Evolutionary conservation across 2,113 vertebrate species (phyloP).

Genomic region (Austrofundulus limnaeus): DNA sequence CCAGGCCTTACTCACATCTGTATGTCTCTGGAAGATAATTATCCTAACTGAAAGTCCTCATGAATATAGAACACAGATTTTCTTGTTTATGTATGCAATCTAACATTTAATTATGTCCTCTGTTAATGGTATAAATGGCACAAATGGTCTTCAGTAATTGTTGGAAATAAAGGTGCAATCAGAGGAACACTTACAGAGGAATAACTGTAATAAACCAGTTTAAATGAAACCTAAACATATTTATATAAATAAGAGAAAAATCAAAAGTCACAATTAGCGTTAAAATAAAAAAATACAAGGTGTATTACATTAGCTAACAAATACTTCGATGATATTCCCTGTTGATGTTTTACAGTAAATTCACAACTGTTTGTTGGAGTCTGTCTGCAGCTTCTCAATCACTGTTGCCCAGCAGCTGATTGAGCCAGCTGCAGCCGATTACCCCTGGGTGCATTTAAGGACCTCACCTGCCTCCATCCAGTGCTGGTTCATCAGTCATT

Average conservation of each 20-base stretch:
- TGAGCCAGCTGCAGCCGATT: too few relatives aligned
- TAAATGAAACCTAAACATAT: background rate
- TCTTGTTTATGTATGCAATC: slow-evolving; percentile 15
- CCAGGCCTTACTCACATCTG: slow-evolving; percentile 31
- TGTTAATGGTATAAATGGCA: background rate
- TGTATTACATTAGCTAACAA: background rate
- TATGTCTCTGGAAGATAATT: slow-evolving; percentile 50
- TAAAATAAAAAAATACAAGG: too few relatives aligned
- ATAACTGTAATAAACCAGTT: background rate
- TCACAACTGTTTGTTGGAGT: too few relatives aligned
- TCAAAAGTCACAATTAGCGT: too few relatives aligned
- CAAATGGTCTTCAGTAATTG: background rate
- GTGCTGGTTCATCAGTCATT: too few relatives aligned
- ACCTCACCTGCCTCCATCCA: too few relatives aligned
- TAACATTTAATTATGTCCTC: background rate
- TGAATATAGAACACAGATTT: slow-evolving; percentile 47
- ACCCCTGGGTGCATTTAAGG: too few relatives aligned
- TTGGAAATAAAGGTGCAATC: background rate
- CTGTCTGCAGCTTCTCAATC: too few relatives aligned
- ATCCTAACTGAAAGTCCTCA: slow-evolving; percentile 58
- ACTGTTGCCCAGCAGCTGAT: too few relatives aligned
- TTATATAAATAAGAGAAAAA: too few relatives aligned
- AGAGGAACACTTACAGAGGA: background rate
- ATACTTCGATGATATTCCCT: background rate
- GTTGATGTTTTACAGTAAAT: background rate